phyloP scores from a whole-genome alignment of 2,797 vertebrate species.

The Chrysocyon brachyurus region DNA sequence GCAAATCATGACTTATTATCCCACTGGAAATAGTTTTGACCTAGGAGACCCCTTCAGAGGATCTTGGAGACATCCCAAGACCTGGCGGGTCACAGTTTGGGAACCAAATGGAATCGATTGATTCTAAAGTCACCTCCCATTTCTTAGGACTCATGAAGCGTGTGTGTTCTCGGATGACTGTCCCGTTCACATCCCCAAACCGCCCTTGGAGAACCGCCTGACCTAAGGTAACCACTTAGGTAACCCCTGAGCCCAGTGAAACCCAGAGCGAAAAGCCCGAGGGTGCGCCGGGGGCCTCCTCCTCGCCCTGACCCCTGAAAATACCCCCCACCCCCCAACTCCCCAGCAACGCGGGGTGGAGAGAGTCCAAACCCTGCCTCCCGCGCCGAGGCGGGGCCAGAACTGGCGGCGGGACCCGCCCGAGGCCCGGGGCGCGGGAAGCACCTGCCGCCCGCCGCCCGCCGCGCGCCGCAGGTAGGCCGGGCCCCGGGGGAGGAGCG shows the following conservation, averaged over 20 bases:
- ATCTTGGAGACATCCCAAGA: neutral
- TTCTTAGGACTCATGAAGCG: neutral
- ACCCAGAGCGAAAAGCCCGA: neutral
- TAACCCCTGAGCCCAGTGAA: neutral
- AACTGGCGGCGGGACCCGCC: neutral
- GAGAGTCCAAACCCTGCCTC: neutral
- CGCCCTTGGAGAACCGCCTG: neutral
- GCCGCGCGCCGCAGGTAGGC: neutral
- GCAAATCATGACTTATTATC: neutral
- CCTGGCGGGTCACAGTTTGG: neutral
- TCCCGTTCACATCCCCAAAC: neutral
- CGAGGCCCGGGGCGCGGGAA: neutral
- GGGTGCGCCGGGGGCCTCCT: neutral
- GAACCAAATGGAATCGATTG: neutral
- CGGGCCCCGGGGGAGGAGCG: conserved; percentile 49
- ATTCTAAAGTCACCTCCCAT: conserved; percentile 21
- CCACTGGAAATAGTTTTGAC: conserved; percentile 1
- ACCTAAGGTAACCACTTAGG: neutral
- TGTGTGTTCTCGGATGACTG: neutral
- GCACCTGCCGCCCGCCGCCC: neutral
- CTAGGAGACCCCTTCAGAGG: neutral
- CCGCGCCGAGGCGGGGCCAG: conserved; percentile 13
- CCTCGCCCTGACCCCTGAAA: neutral
- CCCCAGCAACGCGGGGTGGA: neutral
- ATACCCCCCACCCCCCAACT: neutral